A percentile compares a stretch with the other conserved stretches of the same genome.
phyloP scores from a whole-genome alignment of 2,888 invertebrate species.

The Mantis religiosa region DNA sequence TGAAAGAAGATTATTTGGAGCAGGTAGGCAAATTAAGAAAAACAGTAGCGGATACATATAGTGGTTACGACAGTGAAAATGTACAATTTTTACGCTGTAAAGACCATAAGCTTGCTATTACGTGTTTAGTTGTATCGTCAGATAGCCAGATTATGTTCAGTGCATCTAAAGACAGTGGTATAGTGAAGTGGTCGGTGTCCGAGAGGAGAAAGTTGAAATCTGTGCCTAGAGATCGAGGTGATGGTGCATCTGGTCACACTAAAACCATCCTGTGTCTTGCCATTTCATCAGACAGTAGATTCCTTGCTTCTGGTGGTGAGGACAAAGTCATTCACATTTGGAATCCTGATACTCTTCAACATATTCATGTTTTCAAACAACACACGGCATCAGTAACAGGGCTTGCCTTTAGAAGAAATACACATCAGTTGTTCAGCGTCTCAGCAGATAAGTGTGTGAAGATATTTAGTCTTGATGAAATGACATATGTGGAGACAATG shows the following conservation, averaged over 20 bases:
- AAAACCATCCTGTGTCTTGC: slow-evolving; percentile 61
- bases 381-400: slow-evolving; percentile 72
- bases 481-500: slow-evolving; percentile 92
- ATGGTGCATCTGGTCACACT: slow-evolving; percentile 22
- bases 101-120: slow-evolving; percentile 74
- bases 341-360: slow-evolving; percentile 71
- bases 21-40: slow-evolving; percentile 76
- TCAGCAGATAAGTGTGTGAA: slow-evolving; percentile 45
- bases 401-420: slow-evolving; percentile 77
- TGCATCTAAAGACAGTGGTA: slow-evolving; percentile 82
- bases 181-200: slow-evolving; percentile 76
- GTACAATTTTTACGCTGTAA: slow-evolving; percentile 62
- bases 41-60: slow-evolving; percentile 64
- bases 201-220: slow-evolving; percentile 56
- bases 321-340: slow-evolving; percentile 74
- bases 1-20: slow-evolving; percentile 82
- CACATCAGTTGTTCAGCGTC: slow-evolving; percentile 73
- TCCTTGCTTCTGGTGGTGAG: slow-evolving; percentile 68
- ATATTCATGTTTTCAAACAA: slow-evolving; percentile 74
- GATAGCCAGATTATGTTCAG: slow-evolving; percentile 71
- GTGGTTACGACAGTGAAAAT: slow-evolving; percentile 42
- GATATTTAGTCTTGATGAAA: slow-evolving; percentile 88
- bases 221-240: slow-evolving; percentile 39
- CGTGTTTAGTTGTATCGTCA: slow-evolving; percentile 72
- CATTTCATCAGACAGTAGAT: slow-evolving; percentile 75